Percentiles rank a stretch among this genome's conserved stretches.
These are phyloP conservation scores for Halcyon senegalensis DNA, from an alignment of 2,113 vertebrate genomes.

Conservation along the genomic window DNA sequence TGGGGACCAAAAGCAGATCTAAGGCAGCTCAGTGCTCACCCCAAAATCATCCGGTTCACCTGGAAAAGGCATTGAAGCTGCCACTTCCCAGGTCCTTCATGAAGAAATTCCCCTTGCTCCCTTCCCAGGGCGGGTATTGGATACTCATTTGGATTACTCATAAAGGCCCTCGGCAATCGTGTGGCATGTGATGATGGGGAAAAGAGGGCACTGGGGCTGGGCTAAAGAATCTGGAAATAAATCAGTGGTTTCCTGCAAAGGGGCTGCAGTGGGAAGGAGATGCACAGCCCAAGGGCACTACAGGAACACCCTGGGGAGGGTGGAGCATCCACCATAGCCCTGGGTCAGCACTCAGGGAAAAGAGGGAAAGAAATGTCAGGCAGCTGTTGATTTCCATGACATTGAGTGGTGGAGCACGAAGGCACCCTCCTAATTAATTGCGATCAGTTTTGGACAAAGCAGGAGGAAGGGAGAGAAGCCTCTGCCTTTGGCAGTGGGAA, in stretches of 20 bases:
- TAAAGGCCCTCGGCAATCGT: accelerated
- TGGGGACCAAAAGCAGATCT: background rate
- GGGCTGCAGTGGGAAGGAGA: background rate
- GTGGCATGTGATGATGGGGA: background rate
- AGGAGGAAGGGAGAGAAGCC: background rate
- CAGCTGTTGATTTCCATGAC: background rate
- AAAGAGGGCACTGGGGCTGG: background rate
- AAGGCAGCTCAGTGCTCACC: background rate
- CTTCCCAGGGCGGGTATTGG: background rate
- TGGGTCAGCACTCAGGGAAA: background rate
- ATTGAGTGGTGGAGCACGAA: background rate
- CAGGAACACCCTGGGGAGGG: background rate
- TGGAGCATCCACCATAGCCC: background rate
- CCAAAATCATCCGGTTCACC: background rate
- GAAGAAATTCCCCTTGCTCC: background rate
- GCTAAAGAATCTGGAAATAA: background rate
- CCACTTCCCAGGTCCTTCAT: background rate
- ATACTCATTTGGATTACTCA: background rate
- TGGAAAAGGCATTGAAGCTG: background rate
- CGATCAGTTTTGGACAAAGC: background rate
- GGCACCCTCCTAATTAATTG: background rate
- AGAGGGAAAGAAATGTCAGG: background rate
- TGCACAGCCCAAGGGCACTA: accelerated
- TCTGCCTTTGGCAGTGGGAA: background rate
- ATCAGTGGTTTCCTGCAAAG: background rate